phyloP scores from a whole-genome alignment of 2,888 invertebrate genomes.

The Caenorhabditis sp. region DNA sequence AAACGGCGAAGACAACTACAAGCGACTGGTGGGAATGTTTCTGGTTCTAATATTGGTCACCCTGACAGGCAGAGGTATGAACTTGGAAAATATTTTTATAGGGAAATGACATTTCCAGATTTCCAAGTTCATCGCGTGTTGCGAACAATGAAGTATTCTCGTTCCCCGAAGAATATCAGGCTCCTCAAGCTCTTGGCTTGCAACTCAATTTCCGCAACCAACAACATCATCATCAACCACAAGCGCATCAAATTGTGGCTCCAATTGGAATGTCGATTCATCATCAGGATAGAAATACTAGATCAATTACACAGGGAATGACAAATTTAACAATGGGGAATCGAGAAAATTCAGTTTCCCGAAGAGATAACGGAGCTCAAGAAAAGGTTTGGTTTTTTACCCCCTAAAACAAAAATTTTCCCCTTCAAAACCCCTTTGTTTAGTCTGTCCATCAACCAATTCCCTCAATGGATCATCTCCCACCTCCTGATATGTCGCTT shows the following conservation, averaged over 20 bases:
- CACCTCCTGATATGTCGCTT: slow-evolving; percentile 51
- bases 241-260: slow-evolving; percentile 16
- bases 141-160: slow-evolving; percentile 47
- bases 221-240: slow-evolving; percentile 18
- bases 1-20: slow-evolving; percentile 35
- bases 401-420: neutral
- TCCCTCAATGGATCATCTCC: slow-evolving; percentile 28
- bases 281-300: slow-evolving; percentile 12
- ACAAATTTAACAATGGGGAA: neutral
- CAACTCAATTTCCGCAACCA: slow-evolving; percentile 31
- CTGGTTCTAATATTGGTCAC: neutral
- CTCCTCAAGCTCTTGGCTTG: slow-evolving; percentile 54
- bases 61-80: neutral
- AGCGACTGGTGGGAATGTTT: neutral
- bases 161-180: slow-evolving; percentile 63
- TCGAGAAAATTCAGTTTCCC: slow-evolving; percentile 13
- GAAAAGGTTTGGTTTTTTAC: slow-evolving; percentile 4
- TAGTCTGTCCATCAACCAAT: slow-evolving; percentile 3
- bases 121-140: slow-evolving; percentile 18
- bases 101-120: no score
- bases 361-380: slow-evolving; percentile 8
- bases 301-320: slow-evolving; percentile 47
- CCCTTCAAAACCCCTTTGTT: neutral
- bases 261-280: slow-evolving; percentile 47
- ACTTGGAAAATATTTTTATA: no score